Evolutionary conservation across 2,888 invertebrate genomes (phyloP).

Genomic region (Cantharis rufa): DNA sequence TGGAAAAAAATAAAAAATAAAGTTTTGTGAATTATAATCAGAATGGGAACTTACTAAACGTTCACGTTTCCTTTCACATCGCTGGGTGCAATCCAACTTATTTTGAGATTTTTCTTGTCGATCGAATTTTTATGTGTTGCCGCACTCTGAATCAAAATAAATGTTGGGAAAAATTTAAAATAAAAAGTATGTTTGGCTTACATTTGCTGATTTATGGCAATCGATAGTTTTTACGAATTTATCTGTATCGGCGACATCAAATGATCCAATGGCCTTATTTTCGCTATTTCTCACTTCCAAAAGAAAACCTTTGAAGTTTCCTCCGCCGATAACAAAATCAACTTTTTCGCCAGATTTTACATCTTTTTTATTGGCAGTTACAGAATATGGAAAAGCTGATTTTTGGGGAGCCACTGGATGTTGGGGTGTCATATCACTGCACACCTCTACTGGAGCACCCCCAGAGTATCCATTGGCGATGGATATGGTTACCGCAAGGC

Average conservation of each 20-base stretch:
- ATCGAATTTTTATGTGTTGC: conserved; percentile 71
- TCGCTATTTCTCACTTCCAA: conserved; percentile 66
- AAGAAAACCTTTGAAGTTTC: conserved; percentile 66
- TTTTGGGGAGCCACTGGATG: conserved; percentile 66
- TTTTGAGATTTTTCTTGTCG: conserved; percentile 60
- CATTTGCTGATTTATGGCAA: conserved; percentile 59
- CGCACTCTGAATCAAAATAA: conserved; percentile 60
- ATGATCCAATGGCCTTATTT: conserved; percentile 65
- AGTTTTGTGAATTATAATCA: conserved; percentile 13
- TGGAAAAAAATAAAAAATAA: conserved; percentile 51
- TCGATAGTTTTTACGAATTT: conserved; percentile 59
- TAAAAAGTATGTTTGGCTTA: conserved; percentile 50
- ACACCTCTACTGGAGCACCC: conserved; percentile 68
- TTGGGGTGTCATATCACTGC: conserved; percentile 69
- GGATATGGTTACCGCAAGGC: conserved; percentile 28
- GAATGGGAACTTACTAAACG: conserved; percentile 61
- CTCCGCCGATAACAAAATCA: conserved; percentile 61
- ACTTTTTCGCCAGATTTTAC: conserved; percentile 57
- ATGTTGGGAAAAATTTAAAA: neutral
- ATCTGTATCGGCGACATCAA: conserved; percentile 60
- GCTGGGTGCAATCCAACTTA: conserved; percentile 70
- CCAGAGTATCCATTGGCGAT: conserved; percentile 58
- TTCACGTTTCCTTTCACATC: conserved; percentile 62
- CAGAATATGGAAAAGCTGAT: conserved; percentile 62
- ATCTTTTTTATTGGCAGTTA: conserved; percentile 43